phyloP scores from a whole-genome alignment of 2,113 vertebrate genomes.

The Ursus arctos region DNA sequence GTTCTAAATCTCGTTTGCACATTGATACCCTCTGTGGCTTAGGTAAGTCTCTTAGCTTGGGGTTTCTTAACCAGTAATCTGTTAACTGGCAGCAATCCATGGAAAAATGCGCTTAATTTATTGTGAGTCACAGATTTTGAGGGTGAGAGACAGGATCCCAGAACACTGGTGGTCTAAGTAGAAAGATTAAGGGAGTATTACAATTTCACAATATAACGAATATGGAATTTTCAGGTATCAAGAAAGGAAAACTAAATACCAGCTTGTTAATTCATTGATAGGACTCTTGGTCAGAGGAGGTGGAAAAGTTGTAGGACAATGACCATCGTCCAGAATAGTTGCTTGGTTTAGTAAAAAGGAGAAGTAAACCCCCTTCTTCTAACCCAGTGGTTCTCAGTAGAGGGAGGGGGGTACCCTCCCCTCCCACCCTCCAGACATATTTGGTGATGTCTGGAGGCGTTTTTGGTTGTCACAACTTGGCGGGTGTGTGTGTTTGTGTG shows the following conservation, averaged over 20 bases:
- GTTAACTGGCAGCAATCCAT: constrained; percentile 77
- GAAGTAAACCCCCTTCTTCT: not conserved
- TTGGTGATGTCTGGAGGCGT: not conserved
- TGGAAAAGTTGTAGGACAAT: not conserved
- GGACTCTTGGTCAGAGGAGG: not conserved
- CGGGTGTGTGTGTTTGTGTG: too few relatives aligned
- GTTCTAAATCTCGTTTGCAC: constrained; percentile 73
- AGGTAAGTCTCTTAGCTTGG: constrained; percentile 61
- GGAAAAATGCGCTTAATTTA: constrained; percentile 79
- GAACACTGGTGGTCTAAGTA: constrained; percentile 37
- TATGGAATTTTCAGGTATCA: constrained; percentile 42
- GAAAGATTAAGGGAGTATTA: constrained; percentile 60
- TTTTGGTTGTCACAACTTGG: not conserved
- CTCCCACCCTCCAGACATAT: not conserved
- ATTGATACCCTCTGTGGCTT: constrained; percentile 70
- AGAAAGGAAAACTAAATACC: constrained; percentile 32
- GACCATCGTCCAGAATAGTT: not conserved
- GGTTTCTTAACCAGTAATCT: constrained; percentile 71
- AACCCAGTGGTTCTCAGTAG: not conserved
- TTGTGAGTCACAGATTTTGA: constrained; percentile 78
- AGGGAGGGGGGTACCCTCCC: not conserved
- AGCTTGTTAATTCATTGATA: not conserved
- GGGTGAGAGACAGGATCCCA: constrained; percentile 39
- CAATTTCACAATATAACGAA: constrained; percentile 7
- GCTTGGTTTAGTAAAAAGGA: not conserved